Evolutionary conservation across 2,113 vertebrate genomes (phyloP).

Genomic region (Craseonycteris thonglongyai): DNA sequence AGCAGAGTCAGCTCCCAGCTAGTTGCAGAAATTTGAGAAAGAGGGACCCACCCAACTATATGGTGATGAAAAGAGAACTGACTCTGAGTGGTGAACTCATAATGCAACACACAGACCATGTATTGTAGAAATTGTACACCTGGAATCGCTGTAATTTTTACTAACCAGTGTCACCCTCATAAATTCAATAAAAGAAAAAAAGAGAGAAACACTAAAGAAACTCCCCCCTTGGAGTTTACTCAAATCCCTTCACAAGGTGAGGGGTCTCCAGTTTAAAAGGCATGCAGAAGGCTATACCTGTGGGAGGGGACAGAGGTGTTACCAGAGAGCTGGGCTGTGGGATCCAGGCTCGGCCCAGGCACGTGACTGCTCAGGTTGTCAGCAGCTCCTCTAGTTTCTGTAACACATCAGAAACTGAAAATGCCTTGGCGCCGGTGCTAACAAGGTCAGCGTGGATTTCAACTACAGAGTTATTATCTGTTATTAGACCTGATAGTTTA

Average conservation of each 20-base stretch:
- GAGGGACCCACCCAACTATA: too few species aligned
- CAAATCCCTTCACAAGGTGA: not conserved
- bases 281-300: not conserved
- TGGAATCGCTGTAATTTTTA: too few species aligned
- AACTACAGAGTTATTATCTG: not conserved
- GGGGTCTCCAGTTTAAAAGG: not conserved
- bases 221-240: not conserved
- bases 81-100: too few species aligned
- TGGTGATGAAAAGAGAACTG: too few species aligned
- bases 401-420: not conserved
- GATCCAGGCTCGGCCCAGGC: not conserved
- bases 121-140: too few species aligned
- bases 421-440: not conserved
- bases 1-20: not conserved
- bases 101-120: too few species aligned
- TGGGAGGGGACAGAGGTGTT: too few species aligned
- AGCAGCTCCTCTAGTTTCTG: not conserved
- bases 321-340: accelerated
- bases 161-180: too few species aligned
- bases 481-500: not conserved
- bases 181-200: too few species aligned
- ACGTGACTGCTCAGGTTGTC: not conserved
- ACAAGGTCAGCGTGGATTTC: not conserved
- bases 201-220: not conserved
- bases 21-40: not conserved